Base-by-base conservation (phyloP, 2,113 vertebrate genomes). In the Lipotes vexillifer region DNA sequence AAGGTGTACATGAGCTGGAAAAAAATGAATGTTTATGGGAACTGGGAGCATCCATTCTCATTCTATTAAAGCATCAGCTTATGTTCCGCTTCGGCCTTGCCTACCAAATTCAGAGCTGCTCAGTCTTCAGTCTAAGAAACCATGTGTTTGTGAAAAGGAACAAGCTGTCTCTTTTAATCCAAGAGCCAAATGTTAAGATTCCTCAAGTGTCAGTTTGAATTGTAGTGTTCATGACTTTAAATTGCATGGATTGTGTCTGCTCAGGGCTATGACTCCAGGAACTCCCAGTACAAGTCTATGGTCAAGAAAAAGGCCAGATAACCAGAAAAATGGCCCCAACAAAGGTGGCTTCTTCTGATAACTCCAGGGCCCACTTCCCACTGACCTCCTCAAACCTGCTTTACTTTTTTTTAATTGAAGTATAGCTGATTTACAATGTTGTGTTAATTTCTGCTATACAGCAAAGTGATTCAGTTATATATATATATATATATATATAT, bases 81-180 rank as follows among this genome's bases (percentile, higher is more conserved):
- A 72, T 84, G 46, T 74, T 96, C 80, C 68, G 69, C 68, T 36
- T 29, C 46, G 33, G 63, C 63, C 86, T 77, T 86, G 92, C 93
- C 94, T 72, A 44, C 92, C 96, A 80, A 91, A 93, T 88, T 83
- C 82, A 65, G 93, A 31, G 68, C 17, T 92, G 71, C 81, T 90
- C 91, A 75, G 96, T 88, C 89, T 74, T 65, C 85, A 57, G 6
- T 89, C 83, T 89, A 82, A 10, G 68, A 91, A 33, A 65, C 68
- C 92, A 84, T 69, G 96, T 94, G 88, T 77, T 80, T 52, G 15
- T 52, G 20, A 38, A 93, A 93, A 96, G 78, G 57, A 93, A 41
- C 83, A 95, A 95, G 94, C 95, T 97, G 95, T 97, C 74, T 94
- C 61, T 96, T 77, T 65, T 55, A 31, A 89, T 96, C 71, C n/a